Conservation (phyloP, 2,113 vertebrate species). For the Pelusios castaneus region DNA sequence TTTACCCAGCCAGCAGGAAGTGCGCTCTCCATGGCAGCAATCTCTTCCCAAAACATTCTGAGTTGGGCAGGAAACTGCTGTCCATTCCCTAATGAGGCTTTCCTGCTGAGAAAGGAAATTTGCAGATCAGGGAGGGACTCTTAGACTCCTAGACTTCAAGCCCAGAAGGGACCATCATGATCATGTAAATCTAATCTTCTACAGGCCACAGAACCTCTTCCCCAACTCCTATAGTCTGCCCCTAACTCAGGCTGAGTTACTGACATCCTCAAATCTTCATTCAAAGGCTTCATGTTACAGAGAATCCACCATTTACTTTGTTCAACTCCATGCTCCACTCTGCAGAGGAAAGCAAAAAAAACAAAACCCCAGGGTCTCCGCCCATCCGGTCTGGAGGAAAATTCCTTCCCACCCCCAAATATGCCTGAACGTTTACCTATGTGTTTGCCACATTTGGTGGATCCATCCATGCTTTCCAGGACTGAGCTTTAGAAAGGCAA, state of each 20-base stretch:
- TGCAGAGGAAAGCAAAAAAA: background rate
- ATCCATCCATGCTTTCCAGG: background rate
- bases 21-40: slow-evolving; percentile 54
- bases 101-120: slow-evolving; percentile 69
- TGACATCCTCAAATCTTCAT: background rate
- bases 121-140: slow-evolving; percentile 29
- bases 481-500: background rate
- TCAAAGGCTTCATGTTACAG: background rate
- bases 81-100: slow-evolving; percentile 66
- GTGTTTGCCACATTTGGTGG: background rate
- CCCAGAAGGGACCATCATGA: background rate
- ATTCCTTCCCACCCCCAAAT: background rate
- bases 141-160: background rate
- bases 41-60: slow-evolving; percentile 45
- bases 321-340: background rate
- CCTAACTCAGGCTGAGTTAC: background rate
- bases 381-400: background rate
- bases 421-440: background rate
- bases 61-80: slow-evolving; percentile 71
- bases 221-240: background rate
- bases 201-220: background rate
- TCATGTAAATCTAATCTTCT: background rate
- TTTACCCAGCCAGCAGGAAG: slow-evolving; percentile 74
- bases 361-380: background rate
- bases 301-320: background rate